Evolutionary conservation across 1,140 invertebrate species (phyloP), one percentile per base, ranked within the genome.

Genomic region (Muscidifurax raptorellus): DNA sequence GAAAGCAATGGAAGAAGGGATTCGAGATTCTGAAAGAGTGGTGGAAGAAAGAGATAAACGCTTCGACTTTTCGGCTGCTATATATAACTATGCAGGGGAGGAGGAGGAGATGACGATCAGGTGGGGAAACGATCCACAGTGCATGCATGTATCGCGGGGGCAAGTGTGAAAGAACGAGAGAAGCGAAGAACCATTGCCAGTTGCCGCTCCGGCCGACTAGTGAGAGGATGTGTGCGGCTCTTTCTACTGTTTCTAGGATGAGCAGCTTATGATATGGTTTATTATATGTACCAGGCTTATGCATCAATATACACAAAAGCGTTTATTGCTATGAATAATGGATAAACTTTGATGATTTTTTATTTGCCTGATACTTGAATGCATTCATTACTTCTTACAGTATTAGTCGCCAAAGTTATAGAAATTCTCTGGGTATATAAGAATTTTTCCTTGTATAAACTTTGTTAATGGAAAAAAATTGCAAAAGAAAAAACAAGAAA

Each of bases 1-100:
- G 22, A 52, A 71, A 77, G 69, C 59, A 82, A 66, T n/a, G 52
- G 81, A 72, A 40, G 77, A 86, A 83, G 85, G 85, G 82, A 83
- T 67, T 64, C 27, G 36, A 79, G 79, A 44, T 32, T 18, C 67
- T n/a, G 52, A 30, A 22, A 28, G 75, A 77, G 75, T 5, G 47
- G 74, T 80, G 78, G 71, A 76, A 30, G 75, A 76, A 74, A 2
- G 52, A 59, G 52, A 59, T 59, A 40, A 27, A 36, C 32, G 71
- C 30, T 40, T 9, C 12, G 32, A 74, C 32, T 74, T 74, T 74
- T 74, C 32, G 71, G 32, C 71, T 59, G 52, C 52, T n/a, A n/a
- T 7, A 47, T 13, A 7, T 18, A 59, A 59, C 52, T 59, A 59
- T 59, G 18, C 5, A 59, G 52, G 18, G 22, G 22, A n/a, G 22